These are phyloP conservation scores for Gephyroberyx darwinii DNA, from an alignment of 2,797 vertebrate species.

Conservation along the genomic window DNA sequence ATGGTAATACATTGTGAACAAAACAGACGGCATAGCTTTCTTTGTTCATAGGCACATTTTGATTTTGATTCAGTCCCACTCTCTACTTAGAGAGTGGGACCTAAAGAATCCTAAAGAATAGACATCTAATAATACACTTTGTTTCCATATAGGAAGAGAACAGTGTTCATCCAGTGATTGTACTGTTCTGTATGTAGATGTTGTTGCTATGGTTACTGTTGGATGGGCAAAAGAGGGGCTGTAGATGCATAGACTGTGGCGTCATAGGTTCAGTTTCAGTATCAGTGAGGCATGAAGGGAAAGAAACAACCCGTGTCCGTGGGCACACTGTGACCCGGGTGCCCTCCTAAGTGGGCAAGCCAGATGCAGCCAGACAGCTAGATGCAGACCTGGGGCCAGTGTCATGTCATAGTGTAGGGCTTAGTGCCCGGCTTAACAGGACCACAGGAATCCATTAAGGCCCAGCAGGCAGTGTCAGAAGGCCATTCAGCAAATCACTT, in stretches of 20 bases:
- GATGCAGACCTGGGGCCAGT: slow-evolving; percentile 43
- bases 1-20: background rate
- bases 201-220: slow-evolving; percentile 54
- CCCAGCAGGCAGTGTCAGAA: slow-evolving; percentile 70
- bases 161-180: slow-evolving; percentile 25
- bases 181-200: slow-evolving; percentile 40
- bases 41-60: slow-evolving; percentile 1
- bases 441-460: slow-evolving; percentile 71
- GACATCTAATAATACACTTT: background rate
- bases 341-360: slow-evolving; percentile 48
- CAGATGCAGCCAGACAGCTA: slow-evolving; percentile 44
- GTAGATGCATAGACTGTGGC: slow-evolving; percentile 18
- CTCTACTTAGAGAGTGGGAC: background rate
- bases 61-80: slow-evolving; percentile 10
- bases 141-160: background rate
- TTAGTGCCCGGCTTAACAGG: slow-evolving; percentile 68
- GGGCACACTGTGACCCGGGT: slow-evolving; percentile 45
- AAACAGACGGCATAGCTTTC: background rate
- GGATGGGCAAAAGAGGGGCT: slow-evolving; percentile 23
- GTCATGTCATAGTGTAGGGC: slow-evolving; percentile 62
- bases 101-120: slow-evolving; percentile 7
- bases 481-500: slow-evolving; percentile 71
- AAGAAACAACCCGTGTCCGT: slow-evolving; percentile 40
- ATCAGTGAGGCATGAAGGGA: slow-evolving; percentile 21
- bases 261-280: slow-evolving; percentile 34